Percentiles rank a stretch among this genome's conserved stretches.
phyloP scores from a whole-genome alignment of 2,888 invertebrate genomes.

The Pemphredon lugubris region DNA sequence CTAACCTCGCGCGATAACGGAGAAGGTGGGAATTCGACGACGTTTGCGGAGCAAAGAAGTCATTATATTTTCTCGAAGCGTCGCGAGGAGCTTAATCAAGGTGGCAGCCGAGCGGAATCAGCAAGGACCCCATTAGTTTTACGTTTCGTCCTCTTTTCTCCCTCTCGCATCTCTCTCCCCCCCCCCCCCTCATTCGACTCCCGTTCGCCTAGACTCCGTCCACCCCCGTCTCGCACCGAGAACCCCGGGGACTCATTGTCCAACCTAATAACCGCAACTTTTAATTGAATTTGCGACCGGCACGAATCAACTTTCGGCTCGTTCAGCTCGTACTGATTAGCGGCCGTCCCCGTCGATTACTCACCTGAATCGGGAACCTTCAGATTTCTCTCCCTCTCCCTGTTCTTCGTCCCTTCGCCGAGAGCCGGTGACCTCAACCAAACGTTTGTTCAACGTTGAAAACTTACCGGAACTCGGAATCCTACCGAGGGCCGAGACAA shows the following conservation, averaged over 20 bases:
- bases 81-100: constrained; percentile 80
- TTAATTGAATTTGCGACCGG: constrained; percentile 79
- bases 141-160: constrained; percentile 67
- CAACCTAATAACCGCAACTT: constrained; percentile 80
- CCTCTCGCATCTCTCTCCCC: constrained; percentile 52
- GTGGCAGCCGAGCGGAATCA: constrained; percentile 80
- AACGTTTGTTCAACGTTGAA: background rate
- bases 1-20: constrained; percentile 20
- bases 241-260: constrained; percentile 76
- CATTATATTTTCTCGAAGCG: constrained; percentile 80
- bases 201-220: too few relatives aligned
- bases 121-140: constrained; percentile 80
- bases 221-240: constrained; percentile 25
- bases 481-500: background rate
- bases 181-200: constrained; percentile 35
- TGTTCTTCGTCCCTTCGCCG: background rate
- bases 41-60: constrained; percentile 77
- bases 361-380: constrained; percentile 35
- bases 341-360: constrained; percentile 58
- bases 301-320: constrained; percentile 75
- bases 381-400: constrained; percentile 27
- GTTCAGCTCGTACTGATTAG: constrained; percentile 71
- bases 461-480: background rate
- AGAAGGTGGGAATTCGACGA: constrained; percentile 59
- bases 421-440: background rate